Evolutionary conservation across 2,888 invertebrate species (phyloP).

Genomic region (Drosophila cognata): DNA sequence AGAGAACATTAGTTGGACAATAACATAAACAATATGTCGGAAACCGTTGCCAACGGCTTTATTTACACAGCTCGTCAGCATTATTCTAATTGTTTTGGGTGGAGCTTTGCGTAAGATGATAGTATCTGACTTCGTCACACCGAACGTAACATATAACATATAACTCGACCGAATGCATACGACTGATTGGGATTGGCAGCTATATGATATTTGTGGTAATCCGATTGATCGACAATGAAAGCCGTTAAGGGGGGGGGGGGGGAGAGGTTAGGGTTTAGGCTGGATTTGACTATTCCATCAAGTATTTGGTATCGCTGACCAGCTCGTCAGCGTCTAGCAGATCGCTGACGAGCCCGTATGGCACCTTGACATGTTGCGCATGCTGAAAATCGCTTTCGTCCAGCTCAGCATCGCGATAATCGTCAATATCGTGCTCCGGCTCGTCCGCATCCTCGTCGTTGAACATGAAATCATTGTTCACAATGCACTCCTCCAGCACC

Average conservation of each 20-base stretch:
- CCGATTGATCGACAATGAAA: constrained; percentile 1
- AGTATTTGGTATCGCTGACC: constrained; percentile 61
- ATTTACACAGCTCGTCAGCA: constrained; percentile 57
- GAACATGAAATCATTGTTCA: constrained; percentile 75
- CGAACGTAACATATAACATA: neutral
- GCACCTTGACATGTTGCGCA: constrained; percentile 48
- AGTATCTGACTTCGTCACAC: neutral
- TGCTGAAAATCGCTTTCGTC: constrained; percentile 58
- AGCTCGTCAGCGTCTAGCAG: constrained; percentile 59
- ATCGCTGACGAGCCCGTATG: constrained; percentile 52
- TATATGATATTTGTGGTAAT: neutral
- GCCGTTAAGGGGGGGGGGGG: neutral
- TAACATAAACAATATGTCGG: constrained; percentile 20
- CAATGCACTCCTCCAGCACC: constrained; percentile 75
- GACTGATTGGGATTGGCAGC: neutral
- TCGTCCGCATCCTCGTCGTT: constrained; percentile 56
- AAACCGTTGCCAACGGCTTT: constrained; percentile 50
- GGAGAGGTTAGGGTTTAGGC: neutral
- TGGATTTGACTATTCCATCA: constrained; percentile 43
- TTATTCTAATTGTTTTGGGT: constrained; percentile 40
- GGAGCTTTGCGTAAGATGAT: constrained; percentile 7
- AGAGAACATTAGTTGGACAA: constrained; percentile 8
- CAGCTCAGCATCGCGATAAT: constrained; percentile 44
- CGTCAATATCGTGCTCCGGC: constrained; percentile 28
- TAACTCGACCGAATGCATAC: neutral